A percentile compares a stretch with the other conserved stretches of the same genome.
These are phyloP conservation scores for Polypterus bichir DNA, from an alignment of 2,113 vertebrate genomes.

Conservation along the genomic window DNA sequence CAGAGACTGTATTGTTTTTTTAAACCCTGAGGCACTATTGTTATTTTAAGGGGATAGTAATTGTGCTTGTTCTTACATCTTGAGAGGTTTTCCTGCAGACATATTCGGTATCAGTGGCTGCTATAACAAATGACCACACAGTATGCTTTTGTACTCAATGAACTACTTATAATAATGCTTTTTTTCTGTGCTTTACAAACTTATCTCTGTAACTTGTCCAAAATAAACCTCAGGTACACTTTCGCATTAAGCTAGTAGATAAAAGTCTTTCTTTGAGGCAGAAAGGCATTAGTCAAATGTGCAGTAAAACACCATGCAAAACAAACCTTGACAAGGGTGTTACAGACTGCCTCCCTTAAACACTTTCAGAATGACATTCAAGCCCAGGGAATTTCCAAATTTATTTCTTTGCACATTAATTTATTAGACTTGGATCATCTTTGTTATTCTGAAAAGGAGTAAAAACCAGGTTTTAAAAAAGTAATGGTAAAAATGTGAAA, in stretches of 20 bases:
- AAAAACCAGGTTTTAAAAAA: background rate
- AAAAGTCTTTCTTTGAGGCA: conserved; percentile 12
- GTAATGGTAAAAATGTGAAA: background rate
- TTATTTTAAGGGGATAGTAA: background rate
- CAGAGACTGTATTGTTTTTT: conserved; percentile 11
- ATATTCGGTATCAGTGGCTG: conserved; percentile 10
- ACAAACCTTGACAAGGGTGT: conserved; percentile 7
- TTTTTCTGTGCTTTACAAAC: background rate
- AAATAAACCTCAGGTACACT: conserved; percentile 10
- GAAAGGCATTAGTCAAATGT: conserved; percentile 7
- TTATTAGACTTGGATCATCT: too few species aligned
- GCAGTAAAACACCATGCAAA: conserved; percentile 8
- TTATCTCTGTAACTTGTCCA: conserved; percentile 19
- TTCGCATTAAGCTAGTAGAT: conserved; percentile 11
- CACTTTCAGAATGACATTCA: conserved; percentile 12
- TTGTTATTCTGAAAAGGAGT: too few species aligned
- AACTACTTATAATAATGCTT: conserved; percentile 10
- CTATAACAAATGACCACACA: conserved; percentile 9
- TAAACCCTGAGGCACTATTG: conserved; percentile 16
- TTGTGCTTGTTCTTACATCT: conserved; percentile 10
- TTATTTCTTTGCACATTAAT: too few species aligned
- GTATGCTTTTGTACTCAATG: conserved; percentile 6
- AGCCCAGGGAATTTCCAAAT: conserved; percentile 2
- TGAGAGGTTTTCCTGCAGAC: conserved; percentile 6
- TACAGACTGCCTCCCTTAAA: conserved; percentile 7